A percentile compares a stretch with the other conserved stretches of the same genome.
These are phyloP conservation scores for Entomobrya multifasciata DNA, from an alignment of 2,888 invertebrate genomes.

Conservation along the genomic window DNA sequence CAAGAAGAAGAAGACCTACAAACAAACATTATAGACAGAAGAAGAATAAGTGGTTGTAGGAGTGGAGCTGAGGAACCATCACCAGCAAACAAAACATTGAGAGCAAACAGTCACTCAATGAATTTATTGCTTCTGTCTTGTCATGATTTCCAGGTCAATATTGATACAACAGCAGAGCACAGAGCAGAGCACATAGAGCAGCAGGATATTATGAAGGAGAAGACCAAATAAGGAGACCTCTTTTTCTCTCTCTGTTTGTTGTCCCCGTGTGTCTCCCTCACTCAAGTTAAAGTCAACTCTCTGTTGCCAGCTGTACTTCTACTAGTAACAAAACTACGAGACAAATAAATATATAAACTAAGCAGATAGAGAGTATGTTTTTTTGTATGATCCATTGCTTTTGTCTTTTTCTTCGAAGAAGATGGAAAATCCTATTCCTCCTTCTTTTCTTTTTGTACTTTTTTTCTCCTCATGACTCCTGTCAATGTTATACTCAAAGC, in stretches of 20 bases:
- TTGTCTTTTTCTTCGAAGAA: background rate
- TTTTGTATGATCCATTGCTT: slow-evolving; percentile 44
- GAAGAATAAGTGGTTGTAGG: too few species aligned
- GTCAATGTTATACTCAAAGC: background rate
- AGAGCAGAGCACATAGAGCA: slow-evolving; percentile 13
- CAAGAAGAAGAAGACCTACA: too few species aligned
- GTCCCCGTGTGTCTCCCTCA: slow-evolving; percentile 39
- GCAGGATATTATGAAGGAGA: slow-evolving; percentile 8
- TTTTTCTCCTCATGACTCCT: too few species aligned
- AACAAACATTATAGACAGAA: too few species aligned
- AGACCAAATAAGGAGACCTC: background rate
- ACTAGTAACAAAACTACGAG: slow-evolving; percentile 25
- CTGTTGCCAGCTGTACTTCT: background rate
- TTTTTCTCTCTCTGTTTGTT: slow-evolving; percentile 20
- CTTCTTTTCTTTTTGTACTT: too few species aligned
- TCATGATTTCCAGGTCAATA: slow-evolving; percentile 79
- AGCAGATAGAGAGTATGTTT: background rate
- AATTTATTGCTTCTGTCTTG: slow-evolving; percentile 70
- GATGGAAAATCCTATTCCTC: slow-evolving; percentile 12
- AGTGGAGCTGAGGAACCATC: background rate
- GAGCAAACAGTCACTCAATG: slow-evolving; percentile 60
- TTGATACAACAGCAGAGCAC: slow-evolving; percentile 74
- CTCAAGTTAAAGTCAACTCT: slow-evolving; percentile 11
- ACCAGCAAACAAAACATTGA: slow-evolving; percentile 36
- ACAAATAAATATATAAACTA: slow-evolving; percentile 53